Base-by-base conservation (phyloP, 2,888 invertebrate species). In the Sisyra nigra region DNA sequence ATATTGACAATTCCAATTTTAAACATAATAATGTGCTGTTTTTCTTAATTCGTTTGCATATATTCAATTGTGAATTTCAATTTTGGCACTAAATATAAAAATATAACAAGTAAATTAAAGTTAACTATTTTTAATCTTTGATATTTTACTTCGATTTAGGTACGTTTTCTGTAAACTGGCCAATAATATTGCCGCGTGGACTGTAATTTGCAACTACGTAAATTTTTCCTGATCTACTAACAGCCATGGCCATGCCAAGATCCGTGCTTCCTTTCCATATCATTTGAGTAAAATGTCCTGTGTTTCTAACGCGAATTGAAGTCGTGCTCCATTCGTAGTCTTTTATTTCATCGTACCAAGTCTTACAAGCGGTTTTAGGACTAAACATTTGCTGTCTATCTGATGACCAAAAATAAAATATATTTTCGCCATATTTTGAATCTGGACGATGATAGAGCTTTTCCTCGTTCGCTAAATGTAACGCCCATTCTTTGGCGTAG, bases 201-300 rank as follows among this genome's bases (percentile, higher is more conserved):
- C 72, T 71, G 55, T 89, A 89, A 59, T 86, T 85, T 41, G 80
- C 84, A 0, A 92, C 89, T 1, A 91, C 84, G 52, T 83, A 83
- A 1, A 84, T 72, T 57, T 82, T 81, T 1, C 85, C 88, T 42
- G 76, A 74, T 52, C 77, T 76, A 51, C 76, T 77, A 52, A 76
- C 69, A 1, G 81, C 76, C 55, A 77, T 68, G 2, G 78, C 84
- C 11, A 84, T 73, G 1, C 85, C 85, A 18, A 84, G 57, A 52
- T 80, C 74, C 39, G 67, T 70, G 46, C 74, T 75, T 40, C 67
- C 70, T 50, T 74, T 75, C 82, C 83, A 83, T 3, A 83, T 68
- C 45, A 84, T 69, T 59, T 85, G 83, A 1, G 76, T 74, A 55
- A 80, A 78, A 53, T 80, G 78, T 0, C 61, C 58, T 47, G 63